These are phyloP conservation scores for Pseudotriccus pelzelni DNA, from an alignment of 2,797 vertebrate species.

Conservation along the genomic window DNA sequence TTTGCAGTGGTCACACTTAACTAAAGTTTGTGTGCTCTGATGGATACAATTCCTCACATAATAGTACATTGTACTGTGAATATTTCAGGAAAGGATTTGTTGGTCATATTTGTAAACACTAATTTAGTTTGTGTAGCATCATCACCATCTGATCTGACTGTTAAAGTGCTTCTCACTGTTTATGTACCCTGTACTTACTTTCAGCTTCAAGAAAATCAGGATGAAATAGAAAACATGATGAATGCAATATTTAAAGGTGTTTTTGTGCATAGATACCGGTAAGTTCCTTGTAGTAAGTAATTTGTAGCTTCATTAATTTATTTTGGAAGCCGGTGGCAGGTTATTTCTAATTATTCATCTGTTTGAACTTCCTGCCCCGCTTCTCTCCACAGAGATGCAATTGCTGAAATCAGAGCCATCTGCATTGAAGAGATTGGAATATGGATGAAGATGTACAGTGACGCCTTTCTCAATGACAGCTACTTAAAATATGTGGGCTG, in stretches of 20 bases:
- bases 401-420: constrained; percentile 96
- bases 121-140: background rate
- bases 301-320: background rate
- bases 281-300: constrained; percentile 51
- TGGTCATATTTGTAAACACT: background rate
- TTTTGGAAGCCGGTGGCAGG: background rate
- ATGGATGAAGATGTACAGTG: constrained; percentile 98
- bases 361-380: background rate
- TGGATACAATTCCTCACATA: background rate
- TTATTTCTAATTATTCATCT: background rate
- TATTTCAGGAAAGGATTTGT: background rate
- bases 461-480: constrained; percentile 97
- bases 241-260: constrained; percentile 99
- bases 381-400: constrained; percentile 84
- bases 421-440: constrained; percentile 98
- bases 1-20: background rate
- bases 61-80: background rate
- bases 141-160: background rate
- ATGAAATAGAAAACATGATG: constrained; percentile 99
- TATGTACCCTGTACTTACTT: constrained; percentile 59
- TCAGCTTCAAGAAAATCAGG: constrained; percentile 99
- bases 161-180: background rate
- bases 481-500: constrained; percentile 97
- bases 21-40: background rate
- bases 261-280: constrained; percentile 99